Base-by-base conservation (phyloP, 2,113 vertebrate genomes). In the Thalassarche chlororhynchos region DNA sequence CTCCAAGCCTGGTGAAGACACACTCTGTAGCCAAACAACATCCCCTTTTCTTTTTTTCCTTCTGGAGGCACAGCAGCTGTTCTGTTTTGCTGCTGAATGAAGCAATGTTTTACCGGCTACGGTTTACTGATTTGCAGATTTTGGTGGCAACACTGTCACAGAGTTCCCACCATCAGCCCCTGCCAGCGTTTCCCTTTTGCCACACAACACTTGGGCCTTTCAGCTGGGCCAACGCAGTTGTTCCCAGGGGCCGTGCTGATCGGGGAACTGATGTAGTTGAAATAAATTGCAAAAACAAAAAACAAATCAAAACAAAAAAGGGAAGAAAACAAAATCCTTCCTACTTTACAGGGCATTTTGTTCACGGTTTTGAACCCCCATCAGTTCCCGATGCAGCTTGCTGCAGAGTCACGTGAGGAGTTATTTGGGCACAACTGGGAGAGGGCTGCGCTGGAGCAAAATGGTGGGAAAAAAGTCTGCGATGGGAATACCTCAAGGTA, bases 61-160 rank as follows among this genome's bases (percentile, higher is more conserved):
- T 89, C 62, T 72, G 40, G 32, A 93, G 36, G 70, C 86, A 96
- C 52, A 95, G 89, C 89, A 94, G 77, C 91, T 96, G 81, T 83
- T 94, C 46, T 96, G 86, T 72, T 92, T 72, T 76, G 54, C 81
- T 91, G 87, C 84, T 94, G 96, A 90, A 94, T 83, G 66, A 82
- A 79, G 81, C 75, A 85, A 95, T 84, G 44, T 87, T 96, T 94
- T 55, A 72, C 62, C 0, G 0, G 58, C 55, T 87, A 80, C 0
- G 1, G 40, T 91, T 89, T 93, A 88, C 84, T 82, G 69, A 94
- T 96, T 64, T 89, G 81, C 89, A 93, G 87, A 76, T 82, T 89
- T 94, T 82, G 89, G 87, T 96, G 93, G 77, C 84, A 87, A 31
- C 0, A 1, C 84, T 95, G 70, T 79, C 70, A 14, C 47, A 29